Evolutionary conservation across 2,113 vertebrate genomes (phyloP), one percentile per base, ranked within the genome.

Genomic region (Upupa epops): DNA sequence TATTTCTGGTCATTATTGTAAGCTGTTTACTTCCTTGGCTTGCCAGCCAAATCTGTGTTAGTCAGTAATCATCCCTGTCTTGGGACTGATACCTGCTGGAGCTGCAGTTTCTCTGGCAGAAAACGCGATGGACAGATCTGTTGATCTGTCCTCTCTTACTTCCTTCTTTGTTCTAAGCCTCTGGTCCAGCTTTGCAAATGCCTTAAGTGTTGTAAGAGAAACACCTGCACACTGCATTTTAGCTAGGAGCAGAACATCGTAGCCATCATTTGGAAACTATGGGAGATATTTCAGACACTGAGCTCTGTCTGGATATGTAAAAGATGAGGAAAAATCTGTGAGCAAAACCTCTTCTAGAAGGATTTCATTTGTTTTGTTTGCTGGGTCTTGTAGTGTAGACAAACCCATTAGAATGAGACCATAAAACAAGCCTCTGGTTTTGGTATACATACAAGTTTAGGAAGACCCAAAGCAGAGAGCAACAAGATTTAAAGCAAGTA

Each of bases 361-460:
- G 0, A 21, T 92, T 91, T 69, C 66, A 78, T 90, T 49, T 68
- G 32, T 78, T 92, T 89, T 79, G 46, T 93, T 96, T 87, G 42
- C 61, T 74, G 49, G 37, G 75, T 46, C 48, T 83, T 89, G 76
- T 72, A 85, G 45, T 65, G 36, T 68, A 83, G 58, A 81, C 64
- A 82, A 88, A 72, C 56, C 75, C 80, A 71, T 94, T 94, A 88
- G 66, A 92, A 94, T 17, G 26, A 86, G 65, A 48, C 58, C 56
- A 31, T 93, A 95, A 94, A 96, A 60, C 69, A 78, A 90, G n/a
- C 64, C 69, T 20, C 20, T 18, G 59, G 42, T 76, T 96, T 86
- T 84, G 66, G 87, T 91, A 60, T 74, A 32, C 24, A 72, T 55
- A 36, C 54, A 58, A 69, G 77, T 90, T 77, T 91, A 94, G 83